Evolutionary conservation across 1,140 invertebrate genomes (phyloP), one percentile per base, ranked within the genome.

Genomic region (Bombyx mandarina): DNA sequence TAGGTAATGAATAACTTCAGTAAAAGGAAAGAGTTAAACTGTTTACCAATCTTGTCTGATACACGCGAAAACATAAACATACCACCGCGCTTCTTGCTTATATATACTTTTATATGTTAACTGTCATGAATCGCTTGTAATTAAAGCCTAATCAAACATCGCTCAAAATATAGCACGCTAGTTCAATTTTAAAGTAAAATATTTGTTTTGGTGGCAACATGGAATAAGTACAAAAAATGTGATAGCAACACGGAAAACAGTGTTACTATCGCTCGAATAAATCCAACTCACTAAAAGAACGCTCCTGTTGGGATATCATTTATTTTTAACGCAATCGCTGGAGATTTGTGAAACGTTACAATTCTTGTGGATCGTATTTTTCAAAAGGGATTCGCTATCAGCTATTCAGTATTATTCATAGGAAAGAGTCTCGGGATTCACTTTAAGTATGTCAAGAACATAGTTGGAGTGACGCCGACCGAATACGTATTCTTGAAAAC

Each of bases 221-320:
- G 51, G 26, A 52, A 10, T 42, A 52, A 53, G 47, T 54, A 50
- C 52, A 54, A 59, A 61, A 54, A 57, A 52, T 51, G 54, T 42
- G 45, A 22, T 57, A 46, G 57, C 59, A 66, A 60, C 50, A 59
- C 57, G 60, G 51, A 65, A 67, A 65, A 55, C 63, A 65, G 66
- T 59, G 71, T 69, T 66, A 61, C 58, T 60, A 55, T 56, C 53
- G 56, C 53, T 66, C 55, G 54, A 64, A 69, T 75, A 72, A 75
- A 72, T 62, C 61, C 59, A 48, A 57, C 56, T 53, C 53, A 44
- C 22, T 57, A 63, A 62, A 64, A 58, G 46, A 60, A 66, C 26
- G 53, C 8, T 47, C 58, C 58, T 57, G 50, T 60, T 52, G 26
- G 48, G 53, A 47, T 57, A 54, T 52, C 54, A 60, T 73, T 73